Evolutionary conservation across 2,113 vertebrate genomes (phyloP).

Genomic region (Cheilinus undulatus): DNA sequence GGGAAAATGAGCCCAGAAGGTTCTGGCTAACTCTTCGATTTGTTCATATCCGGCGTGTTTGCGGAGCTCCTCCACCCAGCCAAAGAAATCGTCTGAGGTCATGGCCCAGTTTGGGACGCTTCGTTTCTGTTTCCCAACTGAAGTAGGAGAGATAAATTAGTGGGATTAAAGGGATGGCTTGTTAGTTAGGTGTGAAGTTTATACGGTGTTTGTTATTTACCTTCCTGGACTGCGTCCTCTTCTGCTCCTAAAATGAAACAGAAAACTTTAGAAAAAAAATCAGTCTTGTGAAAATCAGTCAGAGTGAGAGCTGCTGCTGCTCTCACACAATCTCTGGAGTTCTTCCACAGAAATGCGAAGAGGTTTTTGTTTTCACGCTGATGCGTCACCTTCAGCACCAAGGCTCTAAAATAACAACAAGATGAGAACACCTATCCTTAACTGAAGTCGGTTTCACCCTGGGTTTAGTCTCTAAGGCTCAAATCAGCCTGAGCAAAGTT

Average conservation of each 20-base stretch:
- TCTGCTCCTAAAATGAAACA: background rate
- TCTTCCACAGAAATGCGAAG: too few relatives aligned
- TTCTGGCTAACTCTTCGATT: background rate
- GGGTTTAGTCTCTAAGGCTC: background rate
- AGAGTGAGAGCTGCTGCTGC: background rate
- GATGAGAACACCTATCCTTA: too few relatives aligned
- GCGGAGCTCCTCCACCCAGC: conserved; percentile 3
- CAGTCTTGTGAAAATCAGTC: background rate
- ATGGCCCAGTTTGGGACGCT: background rate
- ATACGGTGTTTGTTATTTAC: background rate
- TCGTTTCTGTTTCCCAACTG: background rate
- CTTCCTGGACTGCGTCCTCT: background rate
- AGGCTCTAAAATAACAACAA: too few relatives aligned
- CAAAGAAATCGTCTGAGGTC: background rate
- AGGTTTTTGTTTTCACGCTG: too few relatives aligned
- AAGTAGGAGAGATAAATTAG: background rate
- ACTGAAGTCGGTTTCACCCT: too few relatives aligned
- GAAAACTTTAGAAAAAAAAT: too few relatives aligned
- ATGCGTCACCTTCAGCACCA: too few relatives aligned
- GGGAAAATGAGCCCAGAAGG: conserved; percentile 1
- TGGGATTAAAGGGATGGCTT: background rate
- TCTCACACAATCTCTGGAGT: too few relatives aligned
- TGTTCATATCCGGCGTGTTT: background rate
- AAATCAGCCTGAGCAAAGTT: too few relatives aligned
- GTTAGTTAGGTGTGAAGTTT: background rate